Evolutionary conservation across 2,888 invertebrate species (phyloP).

Genomic region (Rhagonycha fulva): DNA sequence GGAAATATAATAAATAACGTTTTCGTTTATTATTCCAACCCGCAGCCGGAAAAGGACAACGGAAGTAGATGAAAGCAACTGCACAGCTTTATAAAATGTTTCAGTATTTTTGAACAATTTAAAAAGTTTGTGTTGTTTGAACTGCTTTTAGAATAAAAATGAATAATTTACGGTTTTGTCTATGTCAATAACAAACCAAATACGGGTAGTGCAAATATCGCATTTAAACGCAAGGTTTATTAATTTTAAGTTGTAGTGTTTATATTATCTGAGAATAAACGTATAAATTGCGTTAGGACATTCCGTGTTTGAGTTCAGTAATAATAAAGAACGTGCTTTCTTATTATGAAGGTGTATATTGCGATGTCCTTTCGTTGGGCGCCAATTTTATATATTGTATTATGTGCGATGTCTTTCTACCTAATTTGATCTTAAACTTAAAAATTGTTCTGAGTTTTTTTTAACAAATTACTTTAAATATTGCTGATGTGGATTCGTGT

Average conservation of each 20-base stretch:
- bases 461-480: too few relatives aligned
- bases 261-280: background rate
- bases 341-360: too few relatives aligned
- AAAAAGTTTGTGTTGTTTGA: background rate
- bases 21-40: background rate
- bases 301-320: too few relatives aligned
- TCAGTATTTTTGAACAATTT: background rate
- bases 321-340: too few relatives aligned
- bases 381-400: too few relatives aligned
- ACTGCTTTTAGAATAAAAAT: background rate
- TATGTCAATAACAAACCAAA: background rate
- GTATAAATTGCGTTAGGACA: too few relatives aligned
- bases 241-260: background rate
- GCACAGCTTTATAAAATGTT: background rate
- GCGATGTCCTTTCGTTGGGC: too few relatives aligned
- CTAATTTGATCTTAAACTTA: too few relatives aligned
- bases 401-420: too few relatives aligned
- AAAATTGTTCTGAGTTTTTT: too few relatives aligned
- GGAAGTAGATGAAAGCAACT: background rate
- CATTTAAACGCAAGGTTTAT: background rate
- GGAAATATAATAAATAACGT: background rate
- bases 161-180: background rate
- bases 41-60: background rate
- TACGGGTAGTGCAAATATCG: background rate
- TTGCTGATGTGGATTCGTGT: too few relatives aligned